Evolutionary conservation across 2,888 invertebrate genomes (phyloP), one percentile per base, ranked within the genome.

Genomic region (Leptopterna dolabrata): DNA sequence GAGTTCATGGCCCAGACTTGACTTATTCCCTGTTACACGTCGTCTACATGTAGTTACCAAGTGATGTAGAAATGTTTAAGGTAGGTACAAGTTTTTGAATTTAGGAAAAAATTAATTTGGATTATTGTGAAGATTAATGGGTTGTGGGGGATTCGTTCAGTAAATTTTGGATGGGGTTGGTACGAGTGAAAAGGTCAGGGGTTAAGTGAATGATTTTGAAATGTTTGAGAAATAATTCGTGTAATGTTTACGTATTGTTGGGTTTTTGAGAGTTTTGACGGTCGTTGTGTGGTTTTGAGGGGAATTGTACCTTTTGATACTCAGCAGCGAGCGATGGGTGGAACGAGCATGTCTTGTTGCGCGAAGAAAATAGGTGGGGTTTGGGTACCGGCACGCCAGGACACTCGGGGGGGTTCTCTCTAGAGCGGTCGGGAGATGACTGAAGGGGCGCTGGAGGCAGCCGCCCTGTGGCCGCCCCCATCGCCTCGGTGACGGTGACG

Each of bases 391-490:
- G 45, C 78, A 45, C 55, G 81, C 43, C 81, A 29, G 36, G 81
- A 81, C 78, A 78, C 78, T 78, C 19, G 41, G 45, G 41, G 73
- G 19, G 73, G 27, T 2, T 41, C 36, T 76, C 73, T 78, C 81
- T 81, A 55, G 55, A 27, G 81, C 29, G 81, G 81, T 81, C 81
- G 55, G 81, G 81, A 47, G 81, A 16, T 55, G 81, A 81, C 81
- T 81, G 81, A 81, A 55, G 76, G 81, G 81, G 47, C 30, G 81
- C 81, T 81, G 81, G 55, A 81, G 55, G 81, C 13, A 14, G 36
- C 73, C n/a, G 36, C 73, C 36, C 63, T 63, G 30, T 41, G 73
- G 55, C 73, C 36, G 30, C 29, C 55, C 55, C 24, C 55, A 51
- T 16, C 51, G 14, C 51, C 4, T n/a, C 51, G 80, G 27, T 55